Evolutionary conservation across 2,888 invertebrate genomes (phyloP).

Genomic region (Drosophila prolongata): DNA sequence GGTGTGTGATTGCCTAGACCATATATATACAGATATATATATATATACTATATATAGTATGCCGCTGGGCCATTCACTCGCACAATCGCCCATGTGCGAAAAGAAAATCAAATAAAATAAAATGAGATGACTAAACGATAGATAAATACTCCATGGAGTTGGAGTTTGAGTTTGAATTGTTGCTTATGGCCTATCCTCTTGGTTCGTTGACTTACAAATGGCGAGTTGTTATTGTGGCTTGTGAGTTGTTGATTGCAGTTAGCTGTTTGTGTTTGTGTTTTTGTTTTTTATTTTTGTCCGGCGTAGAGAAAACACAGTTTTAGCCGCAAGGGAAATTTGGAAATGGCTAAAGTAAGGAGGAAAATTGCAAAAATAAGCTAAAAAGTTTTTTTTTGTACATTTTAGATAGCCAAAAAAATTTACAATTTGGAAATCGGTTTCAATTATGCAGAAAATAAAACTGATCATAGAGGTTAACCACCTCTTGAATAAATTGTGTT

Average conservation of each 20-base stretch:
- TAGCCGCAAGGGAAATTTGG: constrained; percentile 3
- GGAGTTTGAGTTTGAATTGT: constrained; percentile 4
- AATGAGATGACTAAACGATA: constrained; percentile 53
- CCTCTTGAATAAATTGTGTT: too few relatives aligned
- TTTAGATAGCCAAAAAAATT: too few relatives aligned
- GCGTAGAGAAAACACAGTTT: constrained; percentile 23
- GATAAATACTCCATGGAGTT: constrained; percentile 43
- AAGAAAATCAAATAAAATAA: constrained; percentile 29
- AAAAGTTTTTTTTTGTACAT: background rate
- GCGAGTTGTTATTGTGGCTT: constrained; percentile 17
- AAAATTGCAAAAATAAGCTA: background rate
- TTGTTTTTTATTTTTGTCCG: constrained; percentile 18
- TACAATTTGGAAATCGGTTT: too few relatives aligned
- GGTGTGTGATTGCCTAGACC: background rate
- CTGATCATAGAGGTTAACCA: too few relatives aligned
- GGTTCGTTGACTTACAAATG: constrained; percentile 75
- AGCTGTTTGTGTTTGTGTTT: constrained; percentile 22
- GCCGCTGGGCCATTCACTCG: constrained; percentile 60
- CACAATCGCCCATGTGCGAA: constrained; percentile 30
- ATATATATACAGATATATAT: too few relatives aligned
- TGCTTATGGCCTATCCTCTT: constrained; percentile 30
- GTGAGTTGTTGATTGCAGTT: constrained; percentile 22
- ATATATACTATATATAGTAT: constrained; percentile 12
- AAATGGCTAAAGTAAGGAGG: background rate
- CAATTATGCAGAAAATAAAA: too few relatives aligned